Evolutionary conservation across 2,113 vertebrate genomes (phyloP), one percentile per base, ranked within the genome.

Genomic region (Cervus canadensis): DNA sequence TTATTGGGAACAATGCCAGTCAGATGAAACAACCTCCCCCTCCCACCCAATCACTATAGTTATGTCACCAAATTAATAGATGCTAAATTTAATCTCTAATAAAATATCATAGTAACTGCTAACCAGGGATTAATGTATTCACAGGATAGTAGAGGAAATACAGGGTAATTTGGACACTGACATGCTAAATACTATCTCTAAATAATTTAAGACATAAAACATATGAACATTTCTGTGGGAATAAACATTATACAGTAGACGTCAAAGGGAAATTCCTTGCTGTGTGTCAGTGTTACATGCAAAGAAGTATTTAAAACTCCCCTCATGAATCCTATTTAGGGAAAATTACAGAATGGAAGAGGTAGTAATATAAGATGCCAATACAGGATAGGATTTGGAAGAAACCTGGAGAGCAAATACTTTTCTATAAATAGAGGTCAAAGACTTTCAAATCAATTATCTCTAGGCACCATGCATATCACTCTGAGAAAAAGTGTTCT

Each of bases 141-240:
- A 25, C 2, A 89, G 28, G 30, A 45, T 11, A 79, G 6, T 40
- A 40, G 59, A 71, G 25, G 10, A 23, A 79, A 91, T 36, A 57
- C 3, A 11, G 23, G n/a, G 1, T n/a, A 7, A 50, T 86, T 94
- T 85, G 67, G 60, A 92, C 36, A 52, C 21, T 85, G 28, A 54
- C 6, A 64, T 71, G 59, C 19, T 86, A 78, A 85, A 96, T 89
- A 64, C 33, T 83, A 16, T 83, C 60, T 94, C 90, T 5, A 62
- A 97, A 71, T 26, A 88, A 95, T 84, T 83, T 96, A 78, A 91
- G 15, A 60, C 92, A 95, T 94, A 74, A 96, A 92, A 50, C 62
- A 33, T 26, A 71, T 52, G 52, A 85, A 92, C 56, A 78, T 62
- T 79, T 36, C 54, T 86, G 1, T 81, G 28, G 78, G 36, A 92